Evolutionary conservation across 2,888 invertebrate species (phyloP), one percentile per base, ranked within the genome.

Genomic region (Pocota personata): DNA sequence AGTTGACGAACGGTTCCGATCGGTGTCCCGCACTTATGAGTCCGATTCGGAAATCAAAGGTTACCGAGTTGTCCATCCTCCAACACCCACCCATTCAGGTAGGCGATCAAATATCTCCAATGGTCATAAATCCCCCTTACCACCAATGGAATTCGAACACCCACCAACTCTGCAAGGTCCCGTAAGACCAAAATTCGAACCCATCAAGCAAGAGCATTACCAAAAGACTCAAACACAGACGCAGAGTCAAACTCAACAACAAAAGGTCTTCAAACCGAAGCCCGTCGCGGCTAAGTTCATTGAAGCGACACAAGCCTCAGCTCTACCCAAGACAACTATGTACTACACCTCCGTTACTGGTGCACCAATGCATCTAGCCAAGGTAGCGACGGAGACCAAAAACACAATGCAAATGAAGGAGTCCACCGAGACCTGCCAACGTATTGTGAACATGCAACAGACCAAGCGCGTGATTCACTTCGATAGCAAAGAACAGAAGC

Each of bases 381-480:
- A 92, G 75, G 92, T 95, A 62, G 95, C 95, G 58, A 95, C 95
- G 0, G 95, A 96, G 91, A 95, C 94, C 2, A 95, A 95, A 71
- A 95, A 95, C 88, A 94, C 94, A n/a, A 94, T 95, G 91, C 94
- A 95, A 88, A 95, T 95, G 93, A 94, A 95, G 87, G 96, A 96
- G 89, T 94, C 95, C 0, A 95, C 95, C 5, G 95, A 95, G 89
- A 94, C 93, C 37, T 94, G 94, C 30, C 93, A 95, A 88, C 93
- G 95, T 87, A 94, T 94, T 24, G 94, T 95, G 27, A 95, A 95
- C 82, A 93, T 95, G 88, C 95, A 95, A 88, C 95, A 95, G 90
- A 96, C 95, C 0, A 95, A 95, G 86, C 93, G 95, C 58, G 94
- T 95, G 0, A 95, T 96, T 37, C 95, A 95, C 88, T 95, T 95